These are phyloP conservation scores for Gobio occitaniae DNA, from an alignment of 2,797 vertebrate species.

Conservation along the genomic window DNA sequence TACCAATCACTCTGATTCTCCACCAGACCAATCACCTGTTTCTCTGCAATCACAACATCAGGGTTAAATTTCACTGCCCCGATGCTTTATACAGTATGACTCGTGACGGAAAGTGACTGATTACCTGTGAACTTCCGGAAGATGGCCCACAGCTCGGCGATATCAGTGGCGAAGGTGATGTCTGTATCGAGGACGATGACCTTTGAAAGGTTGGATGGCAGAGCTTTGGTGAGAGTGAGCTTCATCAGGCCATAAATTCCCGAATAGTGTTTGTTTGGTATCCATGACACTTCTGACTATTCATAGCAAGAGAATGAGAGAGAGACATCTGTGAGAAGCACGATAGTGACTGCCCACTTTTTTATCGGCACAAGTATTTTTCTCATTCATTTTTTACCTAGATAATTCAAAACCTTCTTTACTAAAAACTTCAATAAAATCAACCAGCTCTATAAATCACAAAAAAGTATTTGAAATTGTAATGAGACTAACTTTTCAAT, in stretches of 20 bases:
- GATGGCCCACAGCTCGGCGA: conserved; percentile 95
- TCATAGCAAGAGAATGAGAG: conserved; percentile 45
- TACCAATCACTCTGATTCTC: conserved; percentile 99
- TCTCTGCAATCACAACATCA: conserved; percentile 75
- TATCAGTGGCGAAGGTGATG: conserved; percentile 96
- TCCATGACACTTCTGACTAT: conserved; percentile 95
- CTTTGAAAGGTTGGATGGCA: conserved; percentile 88
- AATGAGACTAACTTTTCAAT: too few species aligned
- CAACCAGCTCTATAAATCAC: not conserved
- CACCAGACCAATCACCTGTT: conserved; percentile 94
- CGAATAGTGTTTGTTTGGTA: conserved; percentile 98
- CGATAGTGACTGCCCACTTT: not conserved
- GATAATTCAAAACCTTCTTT: not conserved
- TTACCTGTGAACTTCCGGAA: conserved; percentile 93
- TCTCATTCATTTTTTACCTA: not conserved
- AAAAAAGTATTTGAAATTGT: too few species aligned
- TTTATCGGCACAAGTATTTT: not conserved
- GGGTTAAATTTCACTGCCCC: conserved; percentile 1
- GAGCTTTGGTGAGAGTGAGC: conserved; percentile 88
- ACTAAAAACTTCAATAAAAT: not conserved
- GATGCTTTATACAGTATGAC: not conserved
- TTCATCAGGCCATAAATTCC: conserved; percentile 98
- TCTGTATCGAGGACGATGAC: conserved; percentile 97
- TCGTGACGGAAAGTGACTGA: not conserved
- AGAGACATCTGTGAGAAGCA: not conserved